Base-by-base conservation (phyloP, 1,140 invertebrate genomes). In the Drosophila subpulchrella region DNA sequence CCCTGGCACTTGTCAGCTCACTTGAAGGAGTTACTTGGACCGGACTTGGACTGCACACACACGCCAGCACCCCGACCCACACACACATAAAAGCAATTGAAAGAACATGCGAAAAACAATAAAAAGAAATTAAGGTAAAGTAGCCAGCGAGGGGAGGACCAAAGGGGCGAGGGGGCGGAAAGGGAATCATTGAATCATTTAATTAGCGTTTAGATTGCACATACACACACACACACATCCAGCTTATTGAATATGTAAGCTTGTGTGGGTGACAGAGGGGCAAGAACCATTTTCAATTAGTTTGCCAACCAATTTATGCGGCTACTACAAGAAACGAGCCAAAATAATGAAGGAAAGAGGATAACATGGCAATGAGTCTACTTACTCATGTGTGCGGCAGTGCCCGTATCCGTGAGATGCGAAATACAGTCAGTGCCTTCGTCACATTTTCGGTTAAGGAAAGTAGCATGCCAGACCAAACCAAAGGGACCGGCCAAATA, bases 121-220 rank as follows among this genome's bases (percentile, higher is more conserved):
- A 83, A 90, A 90, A 90, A 80, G 81, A 77, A 90, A 90, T 90
- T 90, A 85, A 81, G 66, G 81, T 86, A 81, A 82, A 90, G 83
- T 82, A 86, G 78, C 71, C 54, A 63, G 72, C 47, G 46, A 48
- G 6, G 36, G 24, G 36, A 8, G 27, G n/a, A 12, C 10, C 44
- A 12, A 15, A 6, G 46, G 44, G 39, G 13, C 0, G 41, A 27
- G 13, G 12, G n/a, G 24, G 42, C 57, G 62, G 12, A 47, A 70
- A 50, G 70, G 76, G 77, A 90, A 83, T 90, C 88, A 90, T 86
- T 90, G 88, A 90, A 90, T 90, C 86, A 90, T 90, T 90, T 90
- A 90, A 90, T 90, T 90, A 90, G 88, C 82, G 88, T 85, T 90
- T 90, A 90, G 74, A 81, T 90, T 82, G 79, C 71, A 62, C 67